Percentiles rank a stretch among this genome's conserved stretches.
phyloP scores from a whole-genome alignment of 2,888 invertebrate species.

The Drosophila histrio region DNA sequence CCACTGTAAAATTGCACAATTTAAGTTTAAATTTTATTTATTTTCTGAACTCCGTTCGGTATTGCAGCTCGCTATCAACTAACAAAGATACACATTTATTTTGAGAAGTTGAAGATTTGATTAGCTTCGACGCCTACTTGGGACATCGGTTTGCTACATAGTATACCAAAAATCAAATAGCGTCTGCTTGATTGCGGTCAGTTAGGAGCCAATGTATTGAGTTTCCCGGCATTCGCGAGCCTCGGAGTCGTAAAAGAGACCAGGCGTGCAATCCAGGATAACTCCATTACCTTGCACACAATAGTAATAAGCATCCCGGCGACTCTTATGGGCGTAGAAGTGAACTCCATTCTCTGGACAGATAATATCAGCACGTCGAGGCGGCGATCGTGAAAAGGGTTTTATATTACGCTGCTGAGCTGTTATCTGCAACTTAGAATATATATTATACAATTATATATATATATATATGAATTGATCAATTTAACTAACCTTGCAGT shows the following conservation, averaged over 20 bases:
- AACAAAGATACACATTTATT: no score
- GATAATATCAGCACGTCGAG: slow-evolving; percentile 75
- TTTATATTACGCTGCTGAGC: slow-evolving; percentile 65
- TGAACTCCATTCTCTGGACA: slow-evolving; percentile 76
- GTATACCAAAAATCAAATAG: background rate
- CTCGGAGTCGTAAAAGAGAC: slow-evolving; percentile 72
- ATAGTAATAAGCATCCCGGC: slow-evolving; percentile 74
- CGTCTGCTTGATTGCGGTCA: background rate
- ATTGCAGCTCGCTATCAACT: no score
- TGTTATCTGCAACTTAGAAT: slow-evolving; percentile 45
- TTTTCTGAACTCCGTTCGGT: no score
- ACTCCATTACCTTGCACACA: slow-evolving; percentile 81
- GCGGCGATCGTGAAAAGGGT: slow-evolving; percentile 75
- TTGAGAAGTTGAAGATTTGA: no score
- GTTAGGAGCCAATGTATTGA: slow-evolving; percentile 47
- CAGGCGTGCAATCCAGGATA: slow-evolving; percentile 81
- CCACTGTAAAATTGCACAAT: no score
- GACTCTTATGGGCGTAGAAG: slow-evolving; percentile 69
- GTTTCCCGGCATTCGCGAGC: slow-evolving; percentile 74
- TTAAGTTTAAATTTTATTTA: no score
- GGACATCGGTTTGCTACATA: no score
- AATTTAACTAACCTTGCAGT: slow-evolving; percentile 68
- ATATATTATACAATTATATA: background rate
- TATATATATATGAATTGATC: background rate
- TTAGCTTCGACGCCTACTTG: no score